Evolutionary conservation across 2,113 vertebrate species (phyloP).

Genomic region (Solea solea): DNA sequence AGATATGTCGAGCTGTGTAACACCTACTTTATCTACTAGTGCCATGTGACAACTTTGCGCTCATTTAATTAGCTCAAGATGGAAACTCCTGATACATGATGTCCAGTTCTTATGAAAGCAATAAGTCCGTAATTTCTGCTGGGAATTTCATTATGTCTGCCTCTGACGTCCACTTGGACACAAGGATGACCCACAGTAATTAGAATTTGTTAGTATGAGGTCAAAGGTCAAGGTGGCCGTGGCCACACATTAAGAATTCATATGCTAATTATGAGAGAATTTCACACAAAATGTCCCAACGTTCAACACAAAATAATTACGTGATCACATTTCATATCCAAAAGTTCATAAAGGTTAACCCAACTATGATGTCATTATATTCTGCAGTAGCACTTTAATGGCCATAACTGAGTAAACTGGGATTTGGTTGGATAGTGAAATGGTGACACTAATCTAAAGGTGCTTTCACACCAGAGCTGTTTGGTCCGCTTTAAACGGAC

Average conservation of each 20-base stretch:
- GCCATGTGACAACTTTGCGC: not conserved
- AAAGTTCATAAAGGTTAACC: not conserved
- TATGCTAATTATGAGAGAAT: not conserved
- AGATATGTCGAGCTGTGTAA: not conserved
- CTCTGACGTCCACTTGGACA: not conserved
- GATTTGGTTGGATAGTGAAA: not conserved
- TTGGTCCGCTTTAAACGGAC: no score
- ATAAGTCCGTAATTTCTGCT: not conserved
- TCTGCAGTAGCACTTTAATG: not conserved
- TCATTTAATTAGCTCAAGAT: not conserved
- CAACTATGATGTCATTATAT: not conserved
- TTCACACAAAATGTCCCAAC: not conserved
- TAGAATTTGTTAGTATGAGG: not conserved
- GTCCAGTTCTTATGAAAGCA: not conserved
- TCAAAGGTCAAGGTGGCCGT: not conserved
- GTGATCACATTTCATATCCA: not conserved
- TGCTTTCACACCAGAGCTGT: no score
- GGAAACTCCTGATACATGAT: not conserved
- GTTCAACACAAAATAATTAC: not conserved
- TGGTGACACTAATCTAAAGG: not conserved
- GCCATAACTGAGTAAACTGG: not conserved
- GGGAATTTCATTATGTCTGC: not conserved
- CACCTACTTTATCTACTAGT: not conserved
- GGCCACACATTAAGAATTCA: not conserved
- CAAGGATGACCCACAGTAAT: not conserved